Evolutionary conservation across 2,797 vertebrate genomes (phyloP).

Genomic region (Melanotaenia boesemani): DNA sequence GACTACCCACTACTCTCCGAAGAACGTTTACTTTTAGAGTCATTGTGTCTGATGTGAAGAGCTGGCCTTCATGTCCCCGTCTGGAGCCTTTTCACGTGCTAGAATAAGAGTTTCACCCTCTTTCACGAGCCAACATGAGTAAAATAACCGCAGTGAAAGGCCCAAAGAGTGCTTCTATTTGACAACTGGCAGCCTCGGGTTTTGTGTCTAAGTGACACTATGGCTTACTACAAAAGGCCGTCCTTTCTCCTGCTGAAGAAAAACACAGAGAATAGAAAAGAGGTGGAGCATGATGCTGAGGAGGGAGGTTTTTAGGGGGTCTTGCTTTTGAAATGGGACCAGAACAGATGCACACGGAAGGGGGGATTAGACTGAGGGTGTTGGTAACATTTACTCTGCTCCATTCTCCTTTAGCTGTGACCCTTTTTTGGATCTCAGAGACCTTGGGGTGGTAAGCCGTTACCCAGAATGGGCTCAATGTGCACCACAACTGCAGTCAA

Average conservation of each 20-base stretch:
- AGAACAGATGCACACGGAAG: conserved; percentile 90
- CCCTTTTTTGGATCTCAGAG: conserved; percentile 85
- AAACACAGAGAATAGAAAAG: conserved; percentile 86
- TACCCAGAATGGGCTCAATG: conserved; percentile 82
- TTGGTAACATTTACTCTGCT: conserved; percentile 81
- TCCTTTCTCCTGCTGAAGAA: conserved; percentile 88
- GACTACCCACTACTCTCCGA: conserved; percentile 59
- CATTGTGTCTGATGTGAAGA: conserved; percentile 71
- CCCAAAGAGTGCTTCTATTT: conserved; percentile 67
- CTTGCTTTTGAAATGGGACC: conserved; percentile 90
- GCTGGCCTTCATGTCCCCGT: conserved; percentile 61
- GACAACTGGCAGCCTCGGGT: conserved; percentile 65
- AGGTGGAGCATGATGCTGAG: conserved; percentile 55
- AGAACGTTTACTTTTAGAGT: conserved; percentile 63
- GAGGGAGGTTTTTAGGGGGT: conserved; percentile 61
- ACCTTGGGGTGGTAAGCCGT: conserved; percentile 85
- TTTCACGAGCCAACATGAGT: conserved; percentile 67
- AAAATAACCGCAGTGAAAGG: conserved; percentile 70
- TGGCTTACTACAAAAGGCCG: conserved; percentile 77
- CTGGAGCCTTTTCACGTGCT: conserved; percentile 73
- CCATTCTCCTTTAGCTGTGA: conserved; percentile 78
- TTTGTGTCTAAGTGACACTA: conserved; percentile 70
- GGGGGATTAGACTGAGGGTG: conserved; percentile 89
- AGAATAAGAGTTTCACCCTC: conserved; percentile 67
- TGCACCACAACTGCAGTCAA: conserved; percentile 86